Conservation (phyloP, 2,113 vertebrate genomes). For the cattle (Bos taurus) region ARS-UCD2.0 NC_037342.1:79742001-79742500, state of each 20-base stretch:
- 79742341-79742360: too few species aligned
- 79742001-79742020: not conserved
- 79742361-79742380: too few species aligned
- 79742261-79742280: not conserved
- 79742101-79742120: not conserved
- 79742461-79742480: too few species aligned
- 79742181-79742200: not conserved
- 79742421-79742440: too few species aligned
- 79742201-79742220: not conserved
- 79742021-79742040: not conserved
- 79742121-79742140: not conserved
- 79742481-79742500: too few species aligned
- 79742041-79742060: not conserved
- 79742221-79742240: not conserved
- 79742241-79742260: fast-evolving
- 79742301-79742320: too few species aligned
- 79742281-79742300: too few species aligned
- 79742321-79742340: too few species aligned
- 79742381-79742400: too few species aligned
- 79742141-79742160: not conserved
- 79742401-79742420: too few species aligned
- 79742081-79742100: not conserved
- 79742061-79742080: not conserved
- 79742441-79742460: too few species aligned
- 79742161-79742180: not conserved